Evolutionary conservation across 2,797 vertebrate species (phyloP).

Genomic region (Sebastes aleutianus): DNA sequence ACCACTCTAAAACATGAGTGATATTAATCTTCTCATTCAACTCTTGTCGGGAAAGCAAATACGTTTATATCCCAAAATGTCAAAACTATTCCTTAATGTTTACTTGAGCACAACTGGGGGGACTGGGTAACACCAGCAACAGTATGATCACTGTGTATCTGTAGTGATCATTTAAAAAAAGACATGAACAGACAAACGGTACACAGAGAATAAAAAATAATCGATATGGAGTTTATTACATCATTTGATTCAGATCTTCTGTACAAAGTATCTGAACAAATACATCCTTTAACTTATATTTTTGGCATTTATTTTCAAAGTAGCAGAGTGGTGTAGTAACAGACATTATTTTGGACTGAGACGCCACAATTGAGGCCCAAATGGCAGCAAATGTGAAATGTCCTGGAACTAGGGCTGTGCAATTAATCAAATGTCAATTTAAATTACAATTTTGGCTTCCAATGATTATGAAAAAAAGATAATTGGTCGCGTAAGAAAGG

Average conservation of each 20-base stretch:
- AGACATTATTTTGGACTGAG: neutral
- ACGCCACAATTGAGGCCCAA: neutral
- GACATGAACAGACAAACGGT: neutral
- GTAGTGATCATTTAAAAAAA: neutral
- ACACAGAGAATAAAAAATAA: neutral
- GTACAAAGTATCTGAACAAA: constrained; percentile 23
- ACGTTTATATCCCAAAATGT: too few relatives aligned
- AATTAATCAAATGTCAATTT: too few relatives aligned
- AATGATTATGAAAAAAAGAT: too few relatives aligned
- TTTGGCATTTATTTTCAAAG: constrained; percentile 54
- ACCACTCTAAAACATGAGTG: too few relatives aligned
- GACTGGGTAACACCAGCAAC: neutral
- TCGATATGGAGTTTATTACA: constrained; percentile 50
- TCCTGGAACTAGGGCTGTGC: neutral
- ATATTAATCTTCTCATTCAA: too few relatives aligned
- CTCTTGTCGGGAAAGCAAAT: too few relatives aligned
- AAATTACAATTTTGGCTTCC: too few relatives aligned
- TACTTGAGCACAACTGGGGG: too few relatives aligned
- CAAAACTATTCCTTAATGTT: neutral
- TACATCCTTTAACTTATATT: neutral
- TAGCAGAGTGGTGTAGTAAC: neutral
- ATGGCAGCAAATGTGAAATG: constrained; percentile 3
- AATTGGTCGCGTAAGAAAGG: too few relatives aligned
- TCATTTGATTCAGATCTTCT: constrained; percentile 9
- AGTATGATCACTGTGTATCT: neutral